Evolutionary conservation across 2,797 vertebrate genomes (phyloP), one percentile per base, ranked within the genome.

Genomic region (Cynopterus sphinx): DNA sequence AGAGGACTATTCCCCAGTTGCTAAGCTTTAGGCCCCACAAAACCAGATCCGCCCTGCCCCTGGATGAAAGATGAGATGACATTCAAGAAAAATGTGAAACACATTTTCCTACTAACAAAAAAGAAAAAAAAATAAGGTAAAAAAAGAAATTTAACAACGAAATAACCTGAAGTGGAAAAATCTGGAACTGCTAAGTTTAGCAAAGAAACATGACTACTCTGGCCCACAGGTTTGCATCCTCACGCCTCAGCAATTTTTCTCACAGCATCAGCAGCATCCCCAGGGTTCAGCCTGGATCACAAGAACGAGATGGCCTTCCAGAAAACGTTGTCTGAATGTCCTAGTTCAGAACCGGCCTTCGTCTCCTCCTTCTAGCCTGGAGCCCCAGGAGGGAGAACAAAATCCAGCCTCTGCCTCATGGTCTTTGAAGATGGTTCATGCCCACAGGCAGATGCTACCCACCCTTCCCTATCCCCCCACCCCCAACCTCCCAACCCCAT

Each of bases 1-100:
- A 91, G 41, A 82, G 24, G 36, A 71, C 31, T 3, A 41, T 12
- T n/a, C n/a, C 65, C 77, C 87, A 43, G 41, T 1, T 49, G 8
- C 59, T 46, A 71, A 46, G 26, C 49, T 26, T 87, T 10, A 61
- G 75, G 51, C 17, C 13, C 49, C 55, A 89, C 26, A 41, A 84
- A 78, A 84, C 65, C 22, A 46, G 33, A 94, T 22, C 46, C 63
- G 15, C 49, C 53, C 22, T 90, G 33, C 63, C 74, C 51, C 67
- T 70, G 74, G 55, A 33, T 82, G 68, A 86, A 94, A 82, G 24
- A 73, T 68, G 26, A 82, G 36, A 75, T 67, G 53, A 53, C 43
- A 81, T 84, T 90, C 70, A 41, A 67, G 83, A 74, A 31, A 86
- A 94, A 94, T 46, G 36, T 83, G 71, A 91, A 88, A 65, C 39